Percentiles rank a stretch among this genome's conserved stretches.
Evolutionary conservation across 92 coral and sea anemone genomes (phyloP).

Genomic region (Paragorgia papillata): DNA sequence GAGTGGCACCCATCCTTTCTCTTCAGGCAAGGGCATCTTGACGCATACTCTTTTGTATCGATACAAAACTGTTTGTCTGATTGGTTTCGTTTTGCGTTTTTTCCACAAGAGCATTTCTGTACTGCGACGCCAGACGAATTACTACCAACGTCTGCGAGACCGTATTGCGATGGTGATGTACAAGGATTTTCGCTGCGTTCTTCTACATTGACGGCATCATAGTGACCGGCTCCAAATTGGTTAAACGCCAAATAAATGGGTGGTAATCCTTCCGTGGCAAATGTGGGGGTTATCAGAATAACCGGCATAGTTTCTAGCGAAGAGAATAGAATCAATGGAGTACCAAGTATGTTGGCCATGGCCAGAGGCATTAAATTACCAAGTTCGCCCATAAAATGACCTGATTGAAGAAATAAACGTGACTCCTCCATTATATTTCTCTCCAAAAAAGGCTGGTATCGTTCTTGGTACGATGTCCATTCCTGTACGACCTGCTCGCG

Average conservation of each 20-base stretch:
- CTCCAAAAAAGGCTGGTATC: slow-evolving; percentile 55
- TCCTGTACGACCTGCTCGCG: slow-evolving; percentile 55
- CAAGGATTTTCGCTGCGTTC: slow-evolving; percentile 5
- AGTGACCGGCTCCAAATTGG: too few species aligned
- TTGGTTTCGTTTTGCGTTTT: neutral
- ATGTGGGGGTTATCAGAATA: slow-evolving; percentile 59
- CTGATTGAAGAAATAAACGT: slow-evolving; percentile 51
- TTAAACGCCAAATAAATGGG: slow-evolving; percentile 44
- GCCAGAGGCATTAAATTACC: slow-evolving; percentile 71
- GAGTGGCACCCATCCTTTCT: neutral
- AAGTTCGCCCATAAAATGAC: slow-evolving; percentile 49
- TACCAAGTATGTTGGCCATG: slow-evolving; percentile 62
- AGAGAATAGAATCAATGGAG: slow-evolving; percentile 58
- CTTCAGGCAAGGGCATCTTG: slow-evolving; percentile 6
- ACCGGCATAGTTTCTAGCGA: slow-evolving; percentile 62
- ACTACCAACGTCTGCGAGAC: too few species aligned
- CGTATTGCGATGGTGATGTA: too few species aligned
- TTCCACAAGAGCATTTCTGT: slow-evolving; percentile 10
- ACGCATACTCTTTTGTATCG: neutral
- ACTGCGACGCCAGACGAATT: too few species aligned
- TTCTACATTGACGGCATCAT: slow-evolving; percentile 59
- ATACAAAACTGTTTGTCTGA: neutral
- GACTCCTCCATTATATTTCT: slow-evolving; percentile 46
- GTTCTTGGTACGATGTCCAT: slow-evolving; percentile 56
- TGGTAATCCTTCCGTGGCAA: slow-evolving; percentile 43